Base-by-base conservation (phyloP, 2,797 vertebrate species). In the Neosilurus mollespiculum region DNA sequence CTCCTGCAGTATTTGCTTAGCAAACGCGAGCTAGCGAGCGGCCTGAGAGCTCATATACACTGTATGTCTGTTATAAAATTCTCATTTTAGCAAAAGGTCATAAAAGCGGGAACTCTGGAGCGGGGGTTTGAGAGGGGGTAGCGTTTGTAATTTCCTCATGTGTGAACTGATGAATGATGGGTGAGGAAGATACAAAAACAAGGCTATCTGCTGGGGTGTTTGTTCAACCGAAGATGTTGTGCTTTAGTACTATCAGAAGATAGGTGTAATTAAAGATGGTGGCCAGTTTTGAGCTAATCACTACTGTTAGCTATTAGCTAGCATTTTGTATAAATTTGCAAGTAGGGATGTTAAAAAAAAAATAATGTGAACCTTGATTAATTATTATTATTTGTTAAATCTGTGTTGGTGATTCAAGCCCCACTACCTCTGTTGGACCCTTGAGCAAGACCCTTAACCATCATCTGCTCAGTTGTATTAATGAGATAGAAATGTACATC, bases 1-100 rank as follows among this genome's bases (percentile, higher is more conserved):
- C 67, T 58, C 26, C 11, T 34, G 34, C 75, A 66, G 75, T 82
- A 66, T 85, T 85, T 85, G 59, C 84, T 82, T 24, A 59, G 80
- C 69, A 82, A 78, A 79, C 75, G 67, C 15, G 14, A 54, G 70
- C n/a, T 51, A 18, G 15, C 56, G 37, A 65, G 66, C 16, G 30
- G 18, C 70, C 83, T 18, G 53, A n/a, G 59, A 11, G 58, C 56
- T 64, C 15, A 59, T 69, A 43, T 43, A 43, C 37, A 43, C 37
- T 43, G 37, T 43, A 58, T 53, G 65, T 14, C 14, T 5, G 14
- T 65, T 56, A 11, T 82, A 72, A 64, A 65, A 54, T 70, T 77
- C 54, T 30, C 67, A 78, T 43, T 66, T 69, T 26, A 15, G 34
- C 0, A 1, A 54, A 22, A 7, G n/a, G 49, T 62, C 66, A 34